These are phyloP conservation scores for Sepiola atlantica DNA, from an alignment of 2,888 invertebrate genomes.

Conservation along the genomic window DNA sequence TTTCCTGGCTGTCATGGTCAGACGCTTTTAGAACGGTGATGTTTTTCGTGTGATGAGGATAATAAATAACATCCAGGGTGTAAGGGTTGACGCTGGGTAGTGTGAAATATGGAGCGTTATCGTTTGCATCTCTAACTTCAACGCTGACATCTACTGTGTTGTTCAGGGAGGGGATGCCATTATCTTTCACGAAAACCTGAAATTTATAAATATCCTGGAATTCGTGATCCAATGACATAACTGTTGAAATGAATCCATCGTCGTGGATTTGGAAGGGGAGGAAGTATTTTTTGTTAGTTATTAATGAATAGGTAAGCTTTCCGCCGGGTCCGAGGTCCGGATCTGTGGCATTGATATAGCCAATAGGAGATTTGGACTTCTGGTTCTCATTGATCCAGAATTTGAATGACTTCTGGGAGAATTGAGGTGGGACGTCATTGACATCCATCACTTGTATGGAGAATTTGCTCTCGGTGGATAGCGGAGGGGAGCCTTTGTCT, in stretches of 20 bases:
- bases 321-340: not conserved
- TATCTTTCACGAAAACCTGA: not conserved
- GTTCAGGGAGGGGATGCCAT: not conserved
- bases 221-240: not conserved
- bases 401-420: conserved; percentile 46
- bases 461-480: conserved; percentile 52
- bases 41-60: not conserved
- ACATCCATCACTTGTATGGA: conserved; percentile 54
- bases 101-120: not conserved
- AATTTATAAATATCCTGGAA: conserved; percentile 71
- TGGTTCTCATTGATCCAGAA: conserved; percentile 20
- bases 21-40: not conserved
- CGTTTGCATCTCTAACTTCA: conserved; percentile 18
- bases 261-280: not conserved
- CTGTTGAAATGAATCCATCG: not conserved
- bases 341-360: conserved; percentile 32
- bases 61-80: not conserved
- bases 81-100: not conserved
- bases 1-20: conserved; percentile 11
- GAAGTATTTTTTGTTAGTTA: not conserved
- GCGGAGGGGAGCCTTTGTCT: conserved; percentile 55
- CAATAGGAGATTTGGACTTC: not conserved
- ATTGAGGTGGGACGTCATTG: conserved; percentile 57
- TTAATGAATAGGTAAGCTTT: conserved; percentile 11
- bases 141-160: not conserved